Base-by-base conservation (phyloP, 2,888 invertebrate genomes). In the Dermolepida albohirtum region DNA sequence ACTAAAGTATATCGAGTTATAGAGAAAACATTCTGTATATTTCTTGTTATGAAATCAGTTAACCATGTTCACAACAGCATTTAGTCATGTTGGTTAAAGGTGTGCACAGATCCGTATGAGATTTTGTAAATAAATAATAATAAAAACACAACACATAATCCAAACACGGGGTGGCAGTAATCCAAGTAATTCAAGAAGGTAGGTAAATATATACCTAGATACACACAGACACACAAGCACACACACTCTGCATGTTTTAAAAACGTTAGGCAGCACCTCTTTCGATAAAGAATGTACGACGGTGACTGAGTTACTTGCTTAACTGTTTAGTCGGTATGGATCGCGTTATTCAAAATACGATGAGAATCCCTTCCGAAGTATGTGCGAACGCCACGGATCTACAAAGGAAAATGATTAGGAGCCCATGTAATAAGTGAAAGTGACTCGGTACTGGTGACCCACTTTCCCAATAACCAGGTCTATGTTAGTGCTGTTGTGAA, bases 381-480 rank as follows among this genome's bases (percentile, higher is more conserved):
- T 84, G 85, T 85, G 78, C 76, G 77, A 73, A 77, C 84, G 83
- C 85, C 85, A 85, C 86, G 85, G 86, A 85, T 86, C 85, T 86
- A 88, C 88, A 88, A 88, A 87, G 87, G 87, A 87, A 87, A 88
- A 88, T 89, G 89, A 89, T 89, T 88, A 88, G 88, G 86, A 87
- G 86, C 88, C 90, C 89, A 89, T 91, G 91, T 90, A 91, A 91
- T 90, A 91, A 92, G 92, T 92, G 92, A 92, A 92, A 92, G 92
- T 92, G 90, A 91, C 87, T 88, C 87, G 88, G 89, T 79, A 78
- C 80, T 77, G 85, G 82, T 92, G 93, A 93, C 93, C 93, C 90
- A 93, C 93, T 93, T 94, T 92, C 90, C 88, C 87, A 87, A 89
- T 91, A 93, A 93, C 92, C 92, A 93, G 93, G 93, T 93, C 93